Percentiles rank a stretch among this genome's conserved stretches.
These are phyloP conservation scores for Ruditapes philippinarum DNA, from an alignment of 1,140 invertebrate species.

Conservation along the genomic window DNA sequence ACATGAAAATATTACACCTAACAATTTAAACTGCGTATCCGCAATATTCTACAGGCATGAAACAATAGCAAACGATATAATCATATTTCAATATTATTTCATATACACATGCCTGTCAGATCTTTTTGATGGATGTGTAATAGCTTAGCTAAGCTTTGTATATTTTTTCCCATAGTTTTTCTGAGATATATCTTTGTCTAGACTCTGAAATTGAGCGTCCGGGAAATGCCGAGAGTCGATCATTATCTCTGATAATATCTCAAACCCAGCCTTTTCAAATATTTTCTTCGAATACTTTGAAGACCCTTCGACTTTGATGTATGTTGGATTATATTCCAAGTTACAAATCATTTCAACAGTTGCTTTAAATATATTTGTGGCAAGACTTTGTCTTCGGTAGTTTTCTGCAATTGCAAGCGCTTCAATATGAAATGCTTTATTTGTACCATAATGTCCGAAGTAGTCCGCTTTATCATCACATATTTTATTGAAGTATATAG, in stretches of 20 bases:
- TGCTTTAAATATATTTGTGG: conserved; percentile 9
- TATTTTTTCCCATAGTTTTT: neutral
- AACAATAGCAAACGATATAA: no score
- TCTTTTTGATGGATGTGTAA: no score
- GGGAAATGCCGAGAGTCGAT: neutral
- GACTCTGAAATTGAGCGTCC: neutral
- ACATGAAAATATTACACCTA: no score
- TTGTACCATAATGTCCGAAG: neutral
- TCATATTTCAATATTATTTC: no score
- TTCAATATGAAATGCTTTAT: conserved; percentile 14
- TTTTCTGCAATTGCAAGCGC: neutral
- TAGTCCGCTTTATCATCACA: conserved; percentile 28
- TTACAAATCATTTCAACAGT: conserved; percentile 13
- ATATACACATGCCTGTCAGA: no score
- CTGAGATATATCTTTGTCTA: neutral
- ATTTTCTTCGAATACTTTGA: conserved; percentile 31
- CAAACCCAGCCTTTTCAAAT: conserved; percentile 23
- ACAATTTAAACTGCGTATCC: no score
- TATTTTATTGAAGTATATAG: neutral
- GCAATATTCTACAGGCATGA: no score
- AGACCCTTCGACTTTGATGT: conserved; percentile 10
- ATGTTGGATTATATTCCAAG: neutral
- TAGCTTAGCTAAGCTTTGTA: no score
- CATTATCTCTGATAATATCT: neutral
- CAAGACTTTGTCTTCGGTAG: neutral